Evolutionary conservation across 2,797 vertebrate species (phyloP).

Genomic region (Thaleichthys pacificus): DNA sequence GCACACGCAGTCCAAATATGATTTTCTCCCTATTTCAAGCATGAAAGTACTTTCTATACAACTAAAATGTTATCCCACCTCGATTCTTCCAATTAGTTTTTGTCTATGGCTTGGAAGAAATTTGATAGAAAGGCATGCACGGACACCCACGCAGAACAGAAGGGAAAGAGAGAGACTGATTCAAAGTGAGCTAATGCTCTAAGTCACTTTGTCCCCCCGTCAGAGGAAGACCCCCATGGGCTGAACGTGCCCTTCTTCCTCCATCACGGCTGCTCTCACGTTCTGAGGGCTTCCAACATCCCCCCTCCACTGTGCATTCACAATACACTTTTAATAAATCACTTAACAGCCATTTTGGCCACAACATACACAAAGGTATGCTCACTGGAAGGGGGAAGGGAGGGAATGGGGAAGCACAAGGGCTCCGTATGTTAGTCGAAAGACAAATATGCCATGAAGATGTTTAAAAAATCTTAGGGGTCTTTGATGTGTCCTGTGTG

Average conservation of each 20-base stretch:
- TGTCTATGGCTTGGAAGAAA: neutral
- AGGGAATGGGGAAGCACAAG: neutral
- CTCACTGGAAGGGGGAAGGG: too few relatives aligned
- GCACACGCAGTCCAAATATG: neutral
- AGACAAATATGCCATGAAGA: too few relatives aligned
- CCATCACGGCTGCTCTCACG: conserved; percentile 43
- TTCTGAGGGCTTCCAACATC: neutral
- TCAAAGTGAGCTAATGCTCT: conserved; percentile 59
- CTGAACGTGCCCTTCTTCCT: conserved; percentile 51
- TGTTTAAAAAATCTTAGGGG: too few relatives aligned
- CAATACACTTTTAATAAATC: conserved; percentile 7
- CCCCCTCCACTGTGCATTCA: conserved; percentile 32
- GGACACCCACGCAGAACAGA: conserved; percentile 41
- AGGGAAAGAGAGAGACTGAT: conserved; percentile 44
- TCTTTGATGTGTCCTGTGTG: neutral
- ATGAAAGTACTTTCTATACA: neutral
- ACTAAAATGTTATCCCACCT: neutral
- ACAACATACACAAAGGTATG: too few relatives aligned
- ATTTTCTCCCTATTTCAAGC: neutral
- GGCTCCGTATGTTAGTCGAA: too few relatives aligned
- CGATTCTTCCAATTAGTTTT: conserved; percentile 14
- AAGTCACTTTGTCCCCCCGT: conserved; percentile 55
- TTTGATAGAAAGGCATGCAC: conserved; percentile 14
- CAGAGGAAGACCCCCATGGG: conserved; percentile 46
- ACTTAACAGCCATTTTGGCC: conserved; percentile 11